Evolutionary conservation across 2,888 invertebrate genomes (phyloP), one percentile per base, ranked within the genome.

Genomic region (Agrotis segetum): DNA sequence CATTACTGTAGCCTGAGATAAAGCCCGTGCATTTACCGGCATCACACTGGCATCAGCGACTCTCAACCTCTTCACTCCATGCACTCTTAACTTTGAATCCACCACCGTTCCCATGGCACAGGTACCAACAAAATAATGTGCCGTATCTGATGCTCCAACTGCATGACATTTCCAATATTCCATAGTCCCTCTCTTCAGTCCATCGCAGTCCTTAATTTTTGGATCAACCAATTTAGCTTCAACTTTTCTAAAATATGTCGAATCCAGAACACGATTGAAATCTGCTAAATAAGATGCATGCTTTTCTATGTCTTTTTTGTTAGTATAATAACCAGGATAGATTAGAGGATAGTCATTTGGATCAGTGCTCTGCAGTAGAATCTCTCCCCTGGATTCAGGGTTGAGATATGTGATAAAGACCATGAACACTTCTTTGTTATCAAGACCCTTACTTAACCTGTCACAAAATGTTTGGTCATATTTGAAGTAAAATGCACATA

Each of bases 341-440:
- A 85, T 76, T 9, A 67, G 21, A 2, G 85, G 85, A 16, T 76
- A 14, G 4, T 80, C 71, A 11, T 49, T 34, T 1, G 82, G 80
- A 44, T 79, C 55, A 44, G 9, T 62, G 29, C 62, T 80, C 19
- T 17, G 17, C 1, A 85, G 87, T 17, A 93, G 90, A 3, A 98
- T 84, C 19, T 87, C 79, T 13, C 97, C 97, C 17, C 90, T 92
- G 0, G 97, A 96, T 82, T 93, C 85, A 0, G 97, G 96, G 72
- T 95, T 91, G 0, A 96, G 63, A 4, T 76, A 60, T 6, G 69
- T 79, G 1, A 87, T 11, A 1, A 79, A 21, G 11, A 76, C 70
- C 4, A 86, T 64, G 6, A 88, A 52, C 3, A 79, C 64, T 68
- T 85, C 83, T 21, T 79, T 81, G 0, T 80, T 79, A n/a, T 67